Conservation (phyloP, 2,113 vertebrate species). For the Malurus alboscapulatus region DNA sequence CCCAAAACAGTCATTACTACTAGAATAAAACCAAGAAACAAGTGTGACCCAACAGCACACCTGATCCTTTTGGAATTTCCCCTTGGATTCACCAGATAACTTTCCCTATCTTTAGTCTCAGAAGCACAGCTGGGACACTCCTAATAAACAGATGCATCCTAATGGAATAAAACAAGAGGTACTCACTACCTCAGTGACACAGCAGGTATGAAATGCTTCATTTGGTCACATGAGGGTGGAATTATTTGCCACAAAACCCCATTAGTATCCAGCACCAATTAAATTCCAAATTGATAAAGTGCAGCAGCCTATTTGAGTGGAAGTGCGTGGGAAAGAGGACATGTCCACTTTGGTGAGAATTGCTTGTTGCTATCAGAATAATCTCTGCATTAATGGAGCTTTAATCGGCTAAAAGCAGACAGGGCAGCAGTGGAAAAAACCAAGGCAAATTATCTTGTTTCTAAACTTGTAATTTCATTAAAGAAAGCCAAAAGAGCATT, state of each 20-base stretch:
- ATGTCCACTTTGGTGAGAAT: neutral
- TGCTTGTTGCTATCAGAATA: neutral
- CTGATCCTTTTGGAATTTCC: neutral
- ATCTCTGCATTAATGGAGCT: conserved; percentile 9
- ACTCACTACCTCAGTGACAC: neutral
- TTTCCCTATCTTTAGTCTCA: neutral
- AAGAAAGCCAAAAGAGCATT: neutral
- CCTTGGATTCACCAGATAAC: neutral
- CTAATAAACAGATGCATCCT: neutral
- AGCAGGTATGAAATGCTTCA: neutral
- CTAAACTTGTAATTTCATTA: conserved; percentile 40
- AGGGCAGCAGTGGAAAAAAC: neutral
- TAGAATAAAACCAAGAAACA: neutral
- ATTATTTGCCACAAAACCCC: neutral
- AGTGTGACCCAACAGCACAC: neutral
- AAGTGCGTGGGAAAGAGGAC: neutral
- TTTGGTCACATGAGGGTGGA: neutral
- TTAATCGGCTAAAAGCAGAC: conserved; percentile 33
- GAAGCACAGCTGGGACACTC: neutral
- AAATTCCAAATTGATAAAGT: neutral
- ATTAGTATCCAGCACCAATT: neutral
- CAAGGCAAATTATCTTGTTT: neutral
- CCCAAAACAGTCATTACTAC: neutral
- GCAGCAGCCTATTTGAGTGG: neutral
- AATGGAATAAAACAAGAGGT: neutral